These are phyloP conservation scores for Calameuta filiformis DNA, from an alignment of 2,888 invertebrate species.

Conservation along the genomic window DNA sequence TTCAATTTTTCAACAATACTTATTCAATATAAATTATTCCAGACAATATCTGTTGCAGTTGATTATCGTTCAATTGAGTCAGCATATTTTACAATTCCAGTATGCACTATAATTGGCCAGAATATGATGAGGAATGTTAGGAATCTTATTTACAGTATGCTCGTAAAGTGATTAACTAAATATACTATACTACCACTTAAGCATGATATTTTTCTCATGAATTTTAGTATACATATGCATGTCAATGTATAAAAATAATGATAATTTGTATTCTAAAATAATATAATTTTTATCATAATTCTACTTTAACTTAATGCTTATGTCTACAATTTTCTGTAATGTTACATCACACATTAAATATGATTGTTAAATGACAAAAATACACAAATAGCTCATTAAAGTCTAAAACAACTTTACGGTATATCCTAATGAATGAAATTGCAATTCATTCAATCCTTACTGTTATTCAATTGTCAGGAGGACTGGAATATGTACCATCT, in stretches of 20 bases:
- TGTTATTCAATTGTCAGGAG: background rate
- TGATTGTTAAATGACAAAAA: background rate
- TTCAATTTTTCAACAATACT: background rate
- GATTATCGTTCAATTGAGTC: background rate
- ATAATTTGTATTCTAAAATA: background rate
- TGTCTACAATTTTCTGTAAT: background rate
- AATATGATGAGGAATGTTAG: background rate
- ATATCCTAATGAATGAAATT: background rate
- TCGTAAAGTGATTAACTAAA: background rate
- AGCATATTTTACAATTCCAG: background rate
- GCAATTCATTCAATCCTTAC: background rate
- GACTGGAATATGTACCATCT: background rate
- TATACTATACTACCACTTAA: background rate
- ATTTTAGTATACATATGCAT: background rate
- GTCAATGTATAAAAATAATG: background rate
- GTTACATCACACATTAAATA: background rate
- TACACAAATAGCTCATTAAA: background rate
- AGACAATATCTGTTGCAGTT: background rate
- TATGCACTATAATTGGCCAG: background rate
- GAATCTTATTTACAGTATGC: background rate
- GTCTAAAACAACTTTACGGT: background rate
- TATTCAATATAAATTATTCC: background rate
- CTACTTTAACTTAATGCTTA: background rate
- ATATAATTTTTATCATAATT: background rate
- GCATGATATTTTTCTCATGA: background rate